These are phyloP conservation scores for Eucera pruinosa DNA, from an alignment of 2,888 invertebrate species.

Conservation along the genomic window DNA sequence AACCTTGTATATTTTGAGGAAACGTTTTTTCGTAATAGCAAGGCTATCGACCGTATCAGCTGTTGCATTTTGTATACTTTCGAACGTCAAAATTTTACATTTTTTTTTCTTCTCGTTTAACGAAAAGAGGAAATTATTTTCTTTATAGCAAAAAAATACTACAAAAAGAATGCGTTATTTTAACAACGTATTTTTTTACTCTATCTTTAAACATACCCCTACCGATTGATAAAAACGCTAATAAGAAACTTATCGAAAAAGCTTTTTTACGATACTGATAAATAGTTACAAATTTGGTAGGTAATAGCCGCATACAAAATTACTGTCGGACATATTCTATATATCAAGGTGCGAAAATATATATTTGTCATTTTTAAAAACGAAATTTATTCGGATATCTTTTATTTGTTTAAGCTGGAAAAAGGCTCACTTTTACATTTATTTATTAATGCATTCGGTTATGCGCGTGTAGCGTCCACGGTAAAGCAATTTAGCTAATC, in stretches of 20 bases:
- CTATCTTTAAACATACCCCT: not conserved
- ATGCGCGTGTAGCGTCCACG: not conserved
- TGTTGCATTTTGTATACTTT: slow-evolving; percentile 17
- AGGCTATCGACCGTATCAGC: slow-evolving; percentile 21
- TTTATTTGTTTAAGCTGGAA: not conserved
- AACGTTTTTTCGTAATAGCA: not conserved
- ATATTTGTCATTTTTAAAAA: not conserved
- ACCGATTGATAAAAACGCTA: not conserved
- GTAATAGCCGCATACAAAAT: too few species aligned
- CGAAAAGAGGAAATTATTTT: not conserved
- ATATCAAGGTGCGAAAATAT: not conserved
- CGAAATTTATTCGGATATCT: not conserved
- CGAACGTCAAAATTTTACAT: not conserved
- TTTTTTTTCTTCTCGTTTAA: too few species aligned
- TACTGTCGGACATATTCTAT: not conserved
- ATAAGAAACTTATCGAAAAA: not conserved
- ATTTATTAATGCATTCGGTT: not conserved
- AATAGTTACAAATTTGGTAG: too few species aligned
- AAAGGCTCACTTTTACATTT: not conserved
- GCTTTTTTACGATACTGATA: not conserved
- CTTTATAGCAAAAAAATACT: not conserved
- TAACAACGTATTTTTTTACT: too few species aligned
- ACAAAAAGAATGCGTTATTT: not conserved
- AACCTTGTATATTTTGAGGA: not conserved
- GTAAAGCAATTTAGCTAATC: too few species aligned